A percentile compares a stretch with the other conserved stretches of the same genome.
Evolutionary conservation across 2,888 invertebrate species (phyloP).

Genomic region (Congeria kusceri): DNA sequence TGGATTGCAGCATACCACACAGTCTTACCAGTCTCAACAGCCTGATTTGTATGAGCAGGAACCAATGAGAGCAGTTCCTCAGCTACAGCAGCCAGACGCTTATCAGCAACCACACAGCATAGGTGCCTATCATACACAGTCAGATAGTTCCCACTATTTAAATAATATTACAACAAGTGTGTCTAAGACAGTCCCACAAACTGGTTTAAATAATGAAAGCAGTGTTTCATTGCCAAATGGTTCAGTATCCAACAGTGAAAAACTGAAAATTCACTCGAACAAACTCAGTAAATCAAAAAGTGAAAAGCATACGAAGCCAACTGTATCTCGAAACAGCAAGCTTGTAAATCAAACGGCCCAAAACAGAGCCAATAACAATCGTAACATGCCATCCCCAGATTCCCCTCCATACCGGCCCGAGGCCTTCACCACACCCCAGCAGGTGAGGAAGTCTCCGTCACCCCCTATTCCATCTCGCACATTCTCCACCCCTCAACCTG

Average conservation of each 20-base stretch:
- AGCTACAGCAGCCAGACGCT: conserved; percentile 9
- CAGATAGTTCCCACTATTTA: background rate
- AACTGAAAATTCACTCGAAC: conserved; percentile 56
- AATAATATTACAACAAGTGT: conserved; percentile 26
- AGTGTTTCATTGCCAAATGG: conserved; percentile 16
- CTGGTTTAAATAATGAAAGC: conserved; percentile 55
- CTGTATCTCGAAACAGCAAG: background rate
- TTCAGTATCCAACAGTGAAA: conserved; percentile 29
- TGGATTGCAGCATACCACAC: no score
- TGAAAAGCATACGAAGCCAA: conserved; percentile 11
- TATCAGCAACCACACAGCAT: background rate
- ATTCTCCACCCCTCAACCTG: conserved; percentile 73
- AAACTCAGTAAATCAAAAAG: conserved; percentile 47
- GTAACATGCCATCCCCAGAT: background rate
- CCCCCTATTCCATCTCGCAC: conserved; percentile 35
- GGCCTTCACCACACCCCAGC: conserved; percentile 53
- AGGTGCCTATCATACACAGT: conserved; percentile 1
- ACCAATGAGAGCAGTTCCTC: background rate
- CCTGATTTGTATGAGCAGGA: no score
- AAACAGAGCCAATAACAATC: background rate
- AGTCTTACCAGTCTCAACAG: no score
- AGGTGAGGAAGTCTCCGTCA: conserved; percentile 50
- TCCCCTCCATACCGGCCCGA: conserved; percentile 28
- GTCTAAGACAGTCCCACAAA: conserved; percentile 13
- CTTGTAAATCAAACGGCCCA: conserved; percentile 1